A percentile compares a stretch with the other conserved stretches of the same genome.
Evolutionary conservation across 2,797 vertebrate genomes (phyloP).

Genomic region (Amazona ochrocephala): DNA sequence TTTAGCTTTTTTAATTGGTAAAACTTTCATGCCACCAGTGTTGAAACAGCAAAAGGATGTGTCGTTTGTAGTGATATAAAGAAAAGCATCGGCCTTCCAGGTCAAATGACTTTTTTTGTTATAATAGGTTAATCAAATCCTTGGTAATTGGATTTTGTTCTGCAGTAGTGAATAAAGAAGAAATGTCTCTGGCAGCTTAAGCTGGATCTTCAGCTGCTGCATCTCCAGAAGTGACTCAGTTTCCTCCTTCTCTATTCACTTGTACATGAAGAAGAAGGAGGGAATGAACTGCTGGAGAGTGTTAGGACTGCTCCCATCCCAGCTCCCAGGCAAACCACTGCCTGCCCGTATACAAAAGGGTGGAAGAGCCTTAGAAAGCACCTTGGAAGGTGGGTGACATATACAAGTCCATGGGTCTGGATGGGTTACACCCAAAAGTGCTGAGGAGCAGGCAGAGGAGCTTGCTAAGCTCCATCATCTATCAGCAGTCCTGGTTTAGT

Average conservation of each 20-base stretch:
- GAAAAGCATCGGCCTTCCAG: background rate
- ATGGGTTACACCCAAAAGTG: background rate
- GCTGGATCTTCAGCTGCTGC: background rate
- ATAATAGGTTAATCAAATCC: background rate
- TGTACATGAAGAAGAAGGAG: background rate
- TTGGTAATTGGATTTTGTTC: background rate
- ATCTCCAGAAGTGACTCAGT: background rate
- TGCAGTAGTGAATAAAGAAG: background rate
- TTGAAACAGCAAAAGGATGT: background rate
- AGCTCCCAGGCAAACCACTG: background rate
- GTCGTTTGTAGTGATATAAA: background rate
- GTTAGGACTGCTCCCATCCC: background rate
- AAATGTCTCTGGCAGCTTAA: background rate
- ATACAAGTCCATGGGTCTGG: background rate
- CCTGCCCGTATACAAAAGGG: background rate
- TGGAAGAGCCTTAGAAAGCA: background rate
- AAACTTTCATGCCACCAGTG: background rate
- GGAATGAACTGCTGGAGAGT: background rate
- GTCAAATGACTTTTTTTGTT: background rate
- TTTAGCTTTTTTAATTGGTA: background rate
- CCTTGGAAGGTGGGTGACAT: background rate
- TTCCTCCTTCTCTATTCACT: background rate
- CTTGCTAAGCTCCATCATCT: background rate
- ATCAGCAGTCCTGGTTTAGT: background rate
- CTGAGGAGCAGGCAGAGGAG: background rate